Conservation (phyloP, 2,113 vertebrate genomes). For the Bothrops jararaca region DNA sequence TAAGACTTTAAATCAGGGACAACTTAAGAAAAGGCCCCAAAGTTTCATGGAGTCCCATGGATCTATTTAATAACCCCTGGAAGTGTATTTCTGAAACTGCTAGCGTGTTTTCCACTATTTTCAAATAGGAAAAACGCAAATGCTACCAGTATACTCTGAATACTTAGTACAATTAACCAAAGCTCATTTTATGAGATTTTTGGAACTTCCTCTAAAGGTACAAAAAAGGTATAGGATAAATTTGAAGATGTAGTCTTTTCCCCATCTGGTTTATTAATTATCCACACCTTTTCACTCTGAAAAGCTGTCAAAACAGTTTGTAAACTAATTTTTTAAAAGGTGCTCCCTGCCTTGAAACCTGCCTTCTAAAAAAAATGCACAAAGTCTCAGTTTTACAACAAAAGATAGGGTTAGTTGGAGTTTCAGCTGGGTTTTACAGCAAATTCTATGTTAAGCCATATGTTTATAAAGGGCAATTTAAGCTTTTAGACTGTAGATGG, state of each 20-base stretch:
- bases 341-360: background rate
- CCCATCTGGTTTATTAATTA: background rate
- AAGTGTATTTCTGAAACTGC: background rate
- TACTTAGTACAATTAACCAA: background rate
- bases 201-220: background rate
- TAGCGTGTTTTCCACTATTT: background rate
- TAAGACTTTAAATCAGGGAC: background rate
- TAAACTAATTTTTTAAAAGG: background rate
- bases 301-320: background rate
- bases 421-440: constrained; percentile 19
- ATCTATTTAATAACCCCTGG: background rate
- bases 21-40: background rate
- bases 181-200: background rate
- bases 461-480: background rate
- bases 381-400: constrained; percentile 15
- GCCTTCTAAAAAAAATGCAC: background rate
- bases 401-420: background rate
- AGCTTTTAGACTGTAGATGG: background rate
- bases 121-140: background rate
- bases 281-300: background rate
- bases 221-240: background rate
- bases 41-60: background rate
- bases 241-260: background rate
- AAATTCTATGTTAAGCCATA: constrained; percentile 23
- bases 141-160: background rate